Percentiles rank a stretch among this genome's conserved stretches.
phyloP scores from a whole-genome alignment of 1,140 invertebrate species.

The Argopecten irradians region DNA sequence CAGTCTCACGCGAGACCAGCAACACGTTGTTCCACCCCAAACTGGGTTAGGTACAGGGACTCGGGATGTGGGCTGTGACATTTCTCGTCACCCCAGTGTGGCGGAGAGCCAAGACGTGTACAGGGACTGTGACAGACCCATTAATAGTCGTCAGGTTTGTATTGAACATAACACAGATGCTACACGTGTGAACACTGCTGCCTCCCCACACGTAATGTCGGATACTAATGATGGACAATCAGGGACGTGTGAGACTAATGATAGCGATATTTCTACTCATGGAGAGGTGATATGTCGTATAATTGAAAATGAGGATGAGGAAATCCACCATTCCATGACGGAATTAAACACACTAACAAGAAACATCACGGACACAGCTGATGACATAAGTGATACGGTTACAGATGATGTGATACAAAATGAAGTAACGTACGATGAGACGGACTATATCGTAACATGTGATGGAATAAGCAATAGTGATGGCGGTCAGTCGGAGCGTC shows the following conservation, averaged over 20 bases:
- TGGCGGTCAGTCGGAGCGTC: not conserved
- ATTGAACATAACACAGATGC: slow-evolving; percentile 5
- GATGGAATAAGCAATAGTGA: not conserved
- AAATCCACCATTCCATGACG: not conserved
- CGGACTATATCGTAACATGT: not conserved
- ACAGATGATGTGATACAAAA: not conserved
- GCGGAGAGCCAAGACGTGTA: not conserved
- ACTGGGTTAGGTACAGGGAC: not conserved
- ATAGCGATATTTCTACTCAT: not conserved
- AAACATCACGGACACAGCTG: not conserved
- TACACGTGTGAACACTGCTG: not conserved
- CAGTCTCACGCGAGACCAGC: not conserved
- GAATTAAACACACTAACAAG: not conserved
- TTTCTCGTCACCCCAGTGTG: not conserved
- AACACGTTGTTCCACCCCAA: not conserved
- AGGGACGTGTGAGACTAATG: not conserved
- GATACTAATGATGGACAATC: not conserved
- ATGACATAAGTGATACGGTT: not conserved
- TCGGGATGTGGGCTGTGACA: not conserved
- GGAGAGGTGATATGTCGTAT: not conserved
- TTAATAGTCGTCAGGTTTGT: not conserved
- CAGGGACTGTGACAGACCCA: not conserved
- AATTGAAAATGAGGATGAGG: not conserved
- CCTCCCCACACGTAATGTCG: not conserved
- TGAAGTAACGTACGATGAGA: not conserved